phyloP scores from a whole-genome alignment of 1,140 invertebrate species.

The Metopolophium dirhodum region DNA sequence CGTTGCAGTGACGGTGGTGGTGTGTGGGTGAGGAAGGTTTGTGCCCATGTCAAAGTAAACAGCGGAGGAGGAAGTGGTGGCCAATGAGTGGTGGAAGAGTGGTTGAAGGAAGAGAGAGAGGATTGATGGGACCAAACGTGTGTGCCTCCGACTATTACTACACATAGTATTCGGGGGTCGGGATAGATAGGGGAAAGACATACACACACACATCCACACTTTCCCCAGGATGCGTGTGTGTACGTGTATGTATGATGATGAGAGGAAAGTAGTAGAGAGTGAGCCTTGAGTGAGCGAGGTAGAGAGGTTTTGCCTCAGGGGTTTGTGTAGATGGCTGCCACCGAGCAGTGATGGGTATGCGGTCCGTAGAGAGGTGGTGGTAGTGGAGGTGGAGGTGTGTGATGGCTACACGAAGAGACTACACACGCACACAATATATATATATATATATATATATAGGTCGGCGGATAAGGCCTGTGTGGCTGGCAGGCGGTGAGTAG shows the following conservation, averaged over 20 bases:
- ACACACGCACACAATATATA: conserved; percentile 18
- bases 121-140: conserved; percentile 45
- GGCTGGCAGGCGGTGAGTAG: neutral
- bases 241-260: neutral
- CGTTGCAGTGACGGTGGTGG: conserved; percentile 10
- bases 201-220: neutral
- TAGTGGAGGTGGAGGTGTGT: conserved; percentile 10
- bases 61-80: neutral
- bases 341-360: neutral
- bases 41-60: conserved; percentile 37
- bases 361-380: neutral
- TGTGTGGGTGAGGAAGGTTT: neutral
- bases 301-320: conserved; percentile 34
- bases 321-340: conserved; percentile 43
- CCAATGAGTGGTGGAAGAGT: conserved; percentile 16
- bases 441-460: conserved; percentile 25
- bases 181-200: neutral
- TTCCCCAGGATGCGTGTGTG: neutral
- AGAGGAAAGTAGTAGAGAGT: neutral
- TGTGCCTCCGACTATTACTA: conserved; percentile 44
- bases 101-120: conserved; percentile 26
- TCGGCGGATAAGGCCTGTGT: conserved; percentile 36
- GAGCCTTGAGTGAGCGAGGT: neutral
- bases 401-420: conserved; percentile 50
- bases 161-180: conserved; percentile 34